Conservation (phyloP, 2,113 vertebrate species). For the Dipodomys stephensi region DNA sequence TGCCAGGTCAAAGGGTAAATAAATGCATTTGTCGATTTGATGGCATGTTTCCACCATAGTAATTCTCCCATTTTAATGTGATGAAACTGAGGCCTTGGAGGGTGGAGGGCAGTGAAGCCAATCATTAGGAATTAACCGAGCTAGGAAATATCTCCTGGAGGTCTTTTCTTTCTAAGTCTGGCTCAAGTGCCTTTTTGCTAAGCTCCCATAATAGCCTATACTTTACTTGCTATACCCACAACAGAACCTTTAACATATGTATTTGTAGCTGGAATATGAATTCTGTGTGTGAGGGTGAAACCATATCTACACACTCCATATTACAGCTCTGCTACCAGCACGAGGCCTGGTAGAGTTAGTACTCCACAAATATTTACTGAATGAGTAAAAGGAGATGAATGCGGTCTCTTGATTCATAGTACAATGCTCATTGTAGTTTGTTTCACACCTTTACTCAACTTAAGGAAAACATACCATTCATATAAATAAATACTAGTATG, state of each 20-base stretch:
- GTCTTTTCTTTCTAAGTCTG: not conserved
- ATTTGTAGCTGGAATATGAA: not conserved
- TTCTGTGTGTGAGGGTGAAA: not conserved
- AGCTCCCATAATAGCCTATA: not conserved
- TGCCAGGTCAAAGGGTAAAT: not conserved
- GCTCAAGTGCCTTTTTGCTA: not conserved
- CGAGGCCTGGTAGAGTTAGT: not conserved
- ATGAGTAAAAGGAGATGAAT: not conserved
- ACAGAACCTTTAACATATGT: not conserved
- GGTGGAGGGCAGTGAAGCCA: not conserved
- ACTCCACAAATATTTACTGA: not conserved
- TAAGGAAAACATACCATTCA: not conserved
- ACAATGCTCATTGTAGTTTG: not conserved
- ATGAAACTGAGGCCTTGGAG: not conserved
- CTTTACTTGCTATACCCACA: not conserved
- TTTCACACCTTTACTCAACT: constrained; percentile 1
- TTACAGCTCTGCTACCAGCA: not conserved
- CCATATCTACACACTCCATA: not conserved
- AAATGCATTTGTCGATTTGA: constrained; percentile 15
- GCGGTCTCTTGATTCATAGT: constrained; percentile 1
- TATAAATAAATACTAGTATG: not conserved
- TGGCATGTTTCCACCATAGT: not conserved
- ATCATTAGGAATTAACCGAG: not conserved
- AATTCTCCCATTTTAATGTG: not conserved
- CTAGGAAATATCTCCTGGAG: not conserved